Conservation (phyloP, 2,797 vertebrate species). For the Manis pentadactyla region DNA sequence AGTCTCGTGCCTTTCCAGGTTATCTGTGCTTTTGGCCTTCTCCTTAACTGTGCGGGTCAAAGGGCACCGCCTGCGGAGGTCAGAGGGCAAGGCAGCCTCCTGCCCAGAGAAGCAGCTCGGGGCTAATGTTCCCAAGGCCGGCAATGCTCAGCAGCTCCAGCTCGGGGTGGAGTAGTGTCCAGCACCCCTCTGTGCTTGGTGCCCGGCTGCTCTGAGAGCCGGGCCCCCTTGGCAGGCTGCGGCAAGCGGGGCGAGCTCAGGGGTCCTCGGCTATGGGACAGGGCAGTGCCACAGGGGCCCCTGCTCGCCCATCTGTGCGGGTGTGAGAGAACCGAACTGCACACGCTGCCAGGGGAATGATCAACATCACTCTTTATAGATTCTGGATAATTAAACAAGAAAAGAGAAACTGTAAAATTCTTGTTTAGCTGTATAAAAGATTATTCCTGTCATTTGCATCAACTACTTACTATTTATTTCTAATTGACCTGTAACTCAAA, state of each 20-base stretch:
- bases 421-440: conserved; percentile 16
- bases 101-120: background rate
- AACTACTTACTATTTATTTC: background rate
- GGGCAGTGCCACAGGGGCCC: background rate
- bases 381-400: conserved; percentile 26
- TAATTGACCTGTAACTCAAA: background rate
- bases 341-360: background rate
- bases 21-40: background rate
- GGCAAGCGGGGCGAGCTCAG: background rate
- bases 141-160: background rate
- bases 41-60: background rate
- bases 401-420: background rate
- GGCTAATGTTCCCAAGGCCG: background rate
- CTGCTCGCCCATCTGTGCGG: background rate
- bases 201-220: background rate
- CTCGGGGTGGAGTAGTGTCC: background rate
- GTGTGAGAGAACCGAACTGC: background rate
- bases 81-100: background rate
- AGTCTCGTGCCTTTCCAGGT: background rate
- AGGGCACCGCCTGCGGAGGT: background rate
- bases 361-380: background rate
- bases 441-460: conserved; percentile 48
- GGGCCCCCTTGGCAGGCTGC: too few species aligned
- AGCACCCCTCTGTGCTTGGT: background rate
- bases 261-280: background rate